Conservation (phyloP, 1,140 invertebrate species). For the Gryon sp. region DNA sequence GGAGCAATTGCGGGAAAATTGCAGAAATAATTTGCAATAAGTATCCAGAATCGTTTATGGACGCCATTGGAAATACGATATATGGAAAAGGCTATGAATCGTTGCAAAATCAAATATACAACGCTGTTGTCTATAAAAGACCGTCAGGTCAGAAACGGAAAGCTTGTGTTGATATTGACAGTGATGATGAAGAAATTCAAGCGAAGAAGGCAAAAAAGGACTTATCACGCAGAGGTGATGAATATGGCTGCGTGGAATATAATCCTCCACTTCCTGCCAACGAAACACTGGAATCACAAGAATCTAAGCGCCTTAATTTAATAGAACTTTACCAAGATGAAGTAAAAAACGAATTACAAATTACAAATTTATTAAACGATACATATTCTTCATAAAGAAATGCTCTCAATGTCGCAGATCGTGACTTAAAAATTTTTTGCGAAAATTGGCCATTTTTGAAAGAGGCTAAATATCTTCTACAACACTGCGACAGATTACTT, state of each 20-base stretch:
- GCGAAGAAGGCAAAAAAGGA: neutral
- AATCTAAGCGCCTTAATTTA: neutral
- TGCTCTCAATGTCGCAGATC: too few relatives aligned
- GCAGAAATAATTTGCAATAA: neutral
- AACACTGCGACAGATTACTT: too few relatives aligned
- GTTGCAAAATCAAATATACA: neutral
- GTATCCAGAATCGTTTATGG: neutral
- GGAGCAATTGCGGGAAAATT: too few relatives aligned
- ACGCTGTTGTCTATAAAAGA: conserved; percentile 7
- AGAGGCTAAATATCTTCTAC: too few relatives aligned
- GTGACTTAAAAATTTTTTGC: too few relatives aligned
- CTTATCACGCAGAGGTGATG: too few relatives aligned
- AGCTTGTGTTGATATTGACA: neutral
- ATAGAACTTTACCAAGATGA: neutral
- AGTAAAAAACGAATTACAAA: too few relatives aligned
- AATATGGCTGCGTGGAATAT: conserved; percentile 14
- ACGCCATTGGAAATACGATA: neutral
- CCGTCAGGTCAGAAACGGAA: neutral
- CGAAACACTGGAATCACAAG: neutral
- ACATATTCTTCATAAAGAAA: conserved; percentile 5
- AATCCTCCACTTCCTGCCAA: too few relatives aligned
- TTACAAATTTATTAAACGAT: neutral
- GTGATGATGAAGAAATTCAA: conserved; percentile 3
- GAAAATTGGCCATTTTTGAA: too few relatives aligned
- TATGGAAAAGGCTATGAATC: neutral